Evolutionary conservation across 2,797 vertebrate species (phyloP).

Genomic region (Sorex maritimensis): DNA sequence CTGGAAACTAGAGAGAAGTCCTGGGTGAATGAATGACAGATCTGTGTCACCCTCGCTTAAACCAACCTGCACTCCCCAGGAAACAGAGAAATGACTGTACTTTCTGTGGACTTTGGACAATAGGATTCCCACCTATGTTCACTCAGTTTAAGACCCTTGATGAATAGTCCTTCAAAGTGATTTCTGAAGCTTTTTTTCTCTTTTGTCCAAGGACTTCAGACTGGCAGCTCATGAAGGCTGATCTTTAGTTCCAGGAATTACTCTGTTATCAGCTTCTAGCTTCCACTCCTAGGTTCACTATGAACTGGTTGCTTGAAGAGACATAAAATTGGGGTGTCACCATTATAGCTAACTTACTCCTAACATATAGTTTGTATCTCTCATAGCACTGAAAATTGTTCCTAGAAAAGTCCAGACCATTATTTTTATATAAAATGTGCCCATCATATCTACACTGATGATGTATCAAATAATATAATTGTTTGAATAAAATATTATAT

Average conservation of each 20-base stretch:
- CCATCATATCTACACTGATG: not conserved
- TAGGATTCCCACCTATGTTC: conserved; percentile 78
- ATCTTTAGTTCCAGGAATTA: conserved; percentile 71
- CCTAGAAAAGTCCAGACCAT: not conserved
- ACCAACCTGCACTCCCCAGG: conserved; percentile 70
- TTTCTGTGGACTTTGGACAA: conserved; percentile 81
- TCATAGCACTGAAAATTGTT: not conserved
- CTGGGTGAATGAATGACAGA: conserved; percentile 68
- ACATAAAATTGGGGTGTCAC: not conserved
- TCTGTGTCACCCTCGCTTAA: conserved; percentile 60
- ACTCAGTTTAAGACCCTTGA: conserved; percentile 76
- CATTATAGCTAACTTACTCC: not conserved
- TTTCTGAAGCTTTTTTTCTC: conserved; percentile 74
- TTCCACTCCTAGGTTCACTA: conserved; percentile 65
- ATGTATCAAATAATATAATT: no score
- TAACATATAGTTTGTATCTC: not conserved
- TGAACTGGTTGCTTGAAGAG: conserved; percentile 18
- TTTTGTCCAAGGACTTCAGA: conserved; percentile 82
- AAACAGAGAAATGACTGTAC: conserved; percentile 72
- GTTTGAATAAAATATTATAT: no score
- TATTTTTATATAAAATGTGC: not conserved
- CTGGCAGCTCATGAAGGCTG: conserved; percentile 77
- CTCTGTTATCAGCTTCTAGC: conserved; percentile 67
- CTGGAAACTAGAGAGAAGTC: conserved; percentile 23
- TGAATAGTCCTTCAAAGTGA: conserved; percentile 85